Evolutionary conservation across 2,113 vertebrate genomes (phyloP).

Genomic region (Ornithorhynchus anatinus): DNA sequence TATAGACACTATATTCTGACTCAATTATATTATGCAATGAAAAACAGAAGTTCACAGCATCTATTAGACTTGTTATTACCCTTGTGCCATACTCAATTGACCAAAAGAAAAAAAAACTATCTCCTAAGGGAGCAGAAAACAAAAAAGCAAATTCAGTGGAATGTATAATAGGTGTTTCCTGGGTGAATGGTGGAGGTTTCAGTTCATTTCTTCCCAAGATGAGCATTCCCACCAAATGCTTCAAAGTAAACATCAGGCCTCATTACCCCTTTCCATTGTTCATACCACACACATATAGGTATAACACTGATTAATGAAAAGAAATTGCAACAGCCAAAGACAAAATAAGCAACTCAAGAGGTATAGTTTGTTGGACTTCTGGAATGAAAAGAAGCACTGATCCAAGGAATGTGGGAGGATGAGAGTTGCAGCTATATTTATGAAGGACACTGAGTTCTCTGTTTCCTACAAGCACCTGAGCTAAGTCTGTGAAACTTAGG

Average conservation of each 20-base stretch:
- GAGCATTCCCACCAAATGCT: constrained; percentile 39
- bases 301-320: constrained; percentile 58
- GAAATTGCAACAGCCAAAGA: constrained; percentile 32
- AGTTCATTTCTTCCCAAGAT: constrained; percentile 61
- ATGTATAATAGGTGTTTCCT: constrained; percentile 34
- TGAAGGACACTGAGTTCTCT: background rate
- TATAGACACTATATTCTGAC: constrained; percentile 58
- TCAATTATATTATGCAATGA: constrained; percentile 66
- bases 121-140: constrained; percentile 19
- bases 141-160: constrained; percentile 41
- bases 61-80: constrained; percentile 65
- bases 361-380: background rate
- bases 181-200: constrained; percentile 36
- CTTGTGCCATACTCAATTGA: constrained; percentile 60
- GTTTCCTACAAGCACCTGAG: background rate
- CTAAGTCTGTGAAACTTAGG: background rate
- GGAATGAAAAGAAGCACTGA: background rate
- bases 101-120: constrained; percentile 37
- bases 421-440: background rate
- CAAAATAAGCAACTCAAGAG: constrained; percentile 25
- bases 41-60: constrained; percentile 57
- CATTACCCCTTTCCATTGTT: constrained; percentile 49
- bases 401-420: background rate
- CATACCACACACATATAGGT: constrained; percentile 14
- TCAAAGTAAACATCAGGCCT: constrained; percentile 59